Percentiles rank a stretch among this genome's conserved stretches.
These are phyloP conservation scores for Iphiclides podalirius DNA, from an alignment of 2,888 invertebrate genomes.

Conservation along the genomic window DNA sequence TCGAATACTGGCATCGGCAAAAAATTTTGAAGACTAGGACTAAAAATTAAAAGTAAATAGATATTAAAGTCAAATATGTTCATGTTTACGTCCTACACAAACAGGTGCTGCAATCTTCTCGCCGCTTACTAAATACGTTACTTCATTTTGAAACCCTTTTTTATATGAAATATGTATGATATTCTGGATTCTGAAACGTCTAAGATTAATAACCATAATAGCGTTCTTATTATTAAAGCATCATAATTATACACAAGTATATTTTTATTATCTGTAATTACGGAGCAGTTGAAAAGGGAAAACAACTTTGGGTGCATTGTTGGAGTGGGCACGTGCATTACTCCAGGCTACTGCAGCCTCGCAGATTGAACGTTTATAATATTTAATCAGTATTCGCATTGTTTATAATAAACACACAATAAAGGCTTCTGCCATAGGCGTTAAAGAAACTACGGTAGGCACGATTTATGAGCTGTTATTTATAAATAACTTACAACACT, in stretches of 20 bases:
- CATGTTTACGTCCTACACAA: too few relatives aligned
- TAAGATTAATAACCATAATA: neutral
- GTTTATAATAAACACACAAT: constrained; percentile 22
- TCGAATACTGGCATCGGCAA: too few relatives aligned
- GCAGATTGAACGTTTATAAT: constrained; percentile 5
- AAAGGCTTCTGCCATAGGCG: constrained; percentile 9
- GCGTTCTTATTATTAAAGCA: neutral
- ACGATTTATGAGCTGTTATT: constrained; percentile 8
- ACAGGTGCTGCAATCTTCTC: too few relatives aligned
- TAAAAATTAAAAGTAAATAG: too few relatives aligned
- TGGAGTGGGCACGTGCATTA: constrained; percentile 25
- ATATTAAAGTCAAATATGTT: too few relatives aligned
- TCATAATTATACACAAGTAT: constrained; percentile 5
- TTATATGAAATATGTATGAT: too few relatives aligned
- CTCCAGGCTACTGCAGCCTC: constrained; percentile 14
- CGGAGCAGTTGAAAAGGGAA: neutral
- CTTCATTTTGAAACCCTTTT: too few relatives aligned
- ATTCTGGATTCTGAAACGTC: neutral
- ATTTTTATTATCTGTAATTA: constrained; percentile 4
- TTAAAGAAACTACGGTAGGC: neutral
- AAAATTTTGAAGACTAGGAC: too few relatives aligned
- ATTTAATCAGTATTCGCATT: constrained; percentile 29
- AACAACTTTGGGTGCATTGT: constrained; percentile 3
- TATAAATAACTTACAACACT: neutral
- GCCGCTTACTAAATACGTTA: too few relatives aligned